These are phyloP conservation scores for Salvelinus fontinalis DNA, from an alignment of 2,113 vertebrate species.

Conservation along the genomic window DNA sequence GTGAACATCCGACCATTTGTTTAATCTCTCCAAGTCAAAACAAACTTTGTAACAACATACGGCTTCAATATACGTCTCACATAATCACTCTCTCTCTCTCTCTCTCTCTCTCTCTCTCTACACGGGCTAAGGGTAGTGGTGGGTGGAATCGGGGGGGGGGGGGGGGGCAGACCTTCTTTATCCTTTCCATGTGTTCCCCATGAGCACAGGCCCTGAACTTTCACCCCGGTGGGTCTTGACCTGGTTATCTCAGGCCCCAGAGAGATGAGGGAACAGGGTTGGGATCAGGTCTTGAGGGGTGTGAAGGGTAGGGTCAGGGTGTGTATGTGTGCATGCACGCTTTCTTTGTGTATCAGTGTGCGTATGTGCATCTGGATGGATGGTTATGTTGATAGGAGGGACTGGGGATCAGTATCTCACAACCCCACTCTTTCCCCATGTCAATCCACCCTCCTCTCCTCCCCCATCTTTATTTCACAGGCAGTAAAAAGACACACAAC, in stretches of 20 bases:
- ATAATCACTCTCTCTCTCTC: background rate
- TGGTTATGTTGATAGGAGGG: background rate
- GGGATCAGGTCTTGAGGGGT: background rate
- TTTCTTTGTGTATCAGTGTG: slow-evolving; percentile 25
- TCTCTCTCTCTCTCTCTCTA: slow-evolving; percentile 13
- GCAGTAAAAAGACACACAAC: slow-evolving; percentile 59
- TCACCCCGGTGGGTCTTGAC: slow-evolving; percentile 57
- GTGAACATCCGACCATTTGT: background rate
- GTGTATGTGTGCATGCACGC: slow-evolving; percentile 23
- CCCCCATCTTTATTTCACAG: slow-evolving; percentile 69
- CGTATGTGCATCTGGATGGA: background rate
- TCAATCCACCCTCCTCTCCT: slow-evolving; percentile 36
- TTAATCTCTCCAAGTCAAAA: background rate
- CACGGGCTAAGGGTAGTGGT: background rate
- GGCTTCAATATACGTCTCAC: background rate
- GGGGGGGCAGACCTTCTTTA: slow-evolving; percentile 66
- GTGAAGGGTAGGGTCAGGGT: slow-evolving; percentile 11
- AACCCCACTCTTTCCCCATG: slow-evolving; percentile 27
- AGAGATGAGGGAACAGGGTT: slow-evolving; percentile 25
- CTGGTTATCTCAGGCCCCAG: slow-evolving; percentile 66
- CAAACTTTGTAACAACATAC: background rate
- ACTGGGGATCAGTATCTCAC: slow-evolving; percentile 54
- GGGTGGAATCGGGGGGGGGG: background rate
- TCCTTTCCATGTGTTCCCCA: slow-evolving; percentile 75
- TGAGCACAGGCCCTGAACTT: slow-evolving; percentile 64